Percentiles rank a stretch among this genome's conserved stretches.
Evolutionary conservation across 2,797 vertebrate genomes (phyloP).

Genomic region (Florisuga fusca): DNA sequence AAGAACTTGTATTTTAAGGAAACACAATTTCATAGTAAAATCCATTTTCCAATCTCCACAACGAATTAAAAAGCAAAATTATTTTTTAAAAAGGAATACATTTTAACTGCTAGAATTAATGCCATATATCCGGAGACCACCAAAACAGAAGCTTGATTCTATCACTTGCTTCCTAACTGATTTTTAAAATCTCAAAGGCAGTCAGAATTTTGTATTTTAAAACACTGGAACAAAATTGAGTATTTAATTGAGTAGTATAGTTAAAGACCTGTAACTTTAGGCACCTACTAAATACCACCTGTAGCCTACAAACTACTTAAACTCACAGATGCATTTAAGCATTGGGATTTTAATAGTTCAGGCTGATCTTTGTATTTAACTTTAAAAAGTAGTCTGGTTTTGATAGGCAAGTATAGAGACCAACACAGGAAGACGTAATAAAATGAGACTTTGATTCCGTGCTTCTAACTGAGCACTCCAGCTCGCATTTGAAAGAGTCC

Average conservation of each 20-base stretch:
- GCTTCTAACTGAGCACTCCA: background rate
- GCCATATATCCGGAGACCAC: background rate
- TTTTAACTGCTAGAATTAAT: background rate
- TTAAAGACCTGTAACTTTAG: background rate
- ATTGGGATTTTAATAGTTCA: background rate
- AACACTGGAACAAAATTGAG: background rate
- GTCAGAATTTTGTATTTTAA: background rate
- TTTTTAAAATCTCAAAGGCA: background rate
- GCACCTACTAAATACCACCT: background rate
- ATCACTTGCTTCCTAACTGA: background rate
- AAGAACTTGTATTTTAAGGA: background rate
- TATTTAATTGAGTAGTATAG: background rate
- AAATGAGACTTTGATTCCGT: background rate
- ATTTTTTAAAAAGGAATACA: background rate
- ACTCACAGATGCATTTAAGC: background rate
- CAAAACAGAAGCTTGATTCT: background rate
- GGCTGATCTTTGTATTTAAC: background rate
- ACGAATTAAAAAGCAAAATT: background rate
- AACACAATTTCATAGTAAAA: background rate
- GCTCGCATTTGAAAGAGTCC: background rate
- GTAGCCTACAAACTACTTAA: background rate
- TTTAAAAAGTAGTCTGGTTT: background rate
- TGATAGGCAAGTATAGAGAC: background rate
- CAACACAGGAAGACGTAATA: conserved; percentile 22
- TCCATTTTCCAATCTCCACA: background rate